phyloP scores from a whole-genome alignment of 2,797 vertebrate genomes.

The Notolepis coatsorum region DNA sequence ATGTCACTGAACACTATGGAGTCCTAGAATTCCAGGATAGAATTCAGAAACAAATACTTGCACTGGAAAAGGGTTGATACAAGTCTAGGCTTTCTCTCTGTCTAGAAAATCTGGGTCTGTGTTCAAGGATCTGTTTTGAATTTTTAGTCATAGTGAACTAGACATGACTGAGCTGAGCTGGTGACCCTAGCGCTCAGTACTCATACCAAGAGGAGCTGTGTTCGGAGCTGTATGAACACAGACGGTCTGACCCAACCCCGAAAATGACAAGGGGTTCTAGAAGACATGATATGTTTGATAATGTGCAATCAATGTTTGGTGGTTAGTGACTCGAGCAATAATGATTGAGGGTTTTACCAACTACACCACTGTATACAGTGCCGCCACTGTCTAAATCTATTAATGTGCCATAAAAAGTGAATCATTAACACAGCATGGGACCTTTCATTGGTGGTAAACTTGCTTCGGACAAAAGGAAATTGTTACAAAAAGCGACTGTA shows the following conservation, averaged over 20 bases:
- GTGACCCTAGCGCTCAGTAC: background rate
- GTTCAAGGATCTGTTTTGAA: background rate
- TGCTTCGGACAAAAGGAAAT: background rate
- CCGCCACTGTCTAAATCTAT: background rate
- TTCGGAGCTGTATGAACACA: too few species aligned
- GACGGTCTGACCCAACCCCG: slow-evolving; percentile 6
- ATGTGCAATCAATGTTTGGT: slow-evolving; percentile 18
- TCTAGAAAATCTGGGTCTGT: background rate
- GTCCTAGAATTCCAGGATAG: background rate
- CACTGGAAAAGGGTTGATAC: background rate
- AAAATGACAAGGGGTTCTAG: slow-evolving; percentile 26
- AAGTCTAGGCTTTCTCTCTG: background rate
- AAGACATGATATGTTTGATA: slow-evolving; percentile 19
- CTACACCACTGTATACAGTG: slow-evolving; percentile 26
- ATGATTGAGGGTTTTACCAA: slow-evolving; percentile 26
- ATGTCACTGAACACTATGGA: too few species aligned
- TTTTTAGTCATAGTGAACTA: background rate
- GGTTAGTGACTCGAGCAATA: slow-evolving; percentile 12
- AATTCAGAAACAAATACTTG: background rate
- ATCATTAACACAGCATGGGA: slow-evolving; percentile 8
- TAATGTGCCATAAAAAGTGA: slow-evolving; percentile 47
- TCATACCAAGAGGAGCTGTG: too few species aligned
- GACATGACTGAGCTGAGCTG: too few species aligned
- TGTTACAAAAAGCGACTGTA: background rate
- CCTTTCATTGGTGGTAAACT: slow-evolving; percentile 3